Evolutionary conservation across 2,888 invertebrate genomes (phyloP), one percentile per base, ranked within the genome.

Genomic region (Congeria kusceri): DNA sequence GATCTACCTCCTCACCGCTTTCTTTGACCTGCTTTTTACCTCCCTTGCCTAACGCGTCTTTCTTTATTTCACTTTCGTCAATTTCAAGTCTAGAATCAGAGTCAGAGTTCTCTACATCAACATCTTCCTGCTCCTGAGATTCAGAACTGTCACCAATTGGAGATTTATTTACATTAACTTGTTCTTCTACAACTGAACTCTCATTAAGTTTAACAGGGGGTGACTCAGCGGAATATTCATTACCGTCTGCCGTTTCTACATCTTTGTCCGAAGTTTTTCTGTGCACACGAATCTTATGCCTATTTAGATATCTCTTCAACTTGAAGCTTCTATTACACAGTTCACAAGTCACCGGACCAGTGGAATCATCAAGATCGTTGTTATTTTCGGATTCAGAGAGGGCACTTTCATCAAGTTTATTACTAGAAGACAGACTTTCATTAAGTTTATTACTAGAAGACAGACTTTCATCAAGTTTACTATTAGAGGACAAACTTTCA

Each of bases 281-380:
- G 29, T 80, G 79, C 20, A 80, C 59, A 23, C 67, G 58, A 0
- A 57, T 32, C 57, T 44, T 64, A 39, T 80, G 79, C 18, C 64
- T 44, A 58, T 67, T 64, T 28, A 80, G 18, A 56, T 75, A 68
- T 20, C 71, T 57, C 59, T 49, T 56, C 13, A 46, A 29, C 29
- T 27, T 59, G 46, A 75, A 80, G 15, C 23, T 29, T 59, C 64
- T 66, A 23, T 20, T 25, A 49, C 77, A 77, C 9, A 28, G 29
- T 23, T 68, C 68, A 64, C 77, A 77, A 3, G 39, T 11, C 7
- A 75, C 29, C n/a, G 25, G 46, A 32, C 20, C 15, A 2, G 32
- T 18, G 11, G 39, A 53, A 15, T n/a, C 27, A 20, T 53, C 53
- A 9, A 49, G 4, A 5, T 53, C 53, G 25, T 53, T 53, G 53